phyloP scores from a whole-genome alignment of 2,888 invertebrate species.

The Escarpia spicata region DNA sequence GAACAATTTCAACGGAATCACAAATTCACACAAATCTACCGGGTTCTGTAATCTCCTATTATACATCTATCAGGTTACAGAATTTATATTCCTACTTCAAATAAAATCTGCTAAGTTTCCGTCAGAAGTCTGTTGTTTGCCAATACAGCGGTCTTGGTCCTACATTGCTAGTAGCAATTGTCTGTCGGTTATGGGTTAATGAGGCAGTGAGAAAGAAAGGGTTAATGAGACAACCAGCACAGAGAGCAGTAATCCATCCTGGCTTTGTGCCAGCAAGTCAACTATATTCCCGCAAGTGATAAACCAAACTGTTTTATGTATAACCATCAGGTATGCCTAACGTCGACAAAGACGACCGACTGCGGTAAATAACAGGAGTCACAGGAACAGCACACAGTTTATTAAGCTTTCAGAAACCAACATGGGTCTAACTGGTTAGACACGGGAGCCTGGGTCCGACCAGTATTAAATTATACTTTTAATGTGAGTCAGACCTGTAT shows the following conservation, averaged over 20 bases:
- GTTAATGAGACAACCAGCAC: background rate
- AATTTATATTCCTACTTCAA: no score
- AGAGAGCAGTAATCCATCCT: background rate
- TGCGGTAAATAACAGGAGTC: background rate
- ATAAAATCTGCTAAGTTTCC: no score
- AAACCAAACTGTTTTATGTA: slow-evolving; percentile 16
- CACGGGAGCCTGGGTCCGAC: background rate
- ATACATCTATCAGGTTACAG: no score
- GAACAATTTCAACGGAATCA: no score
- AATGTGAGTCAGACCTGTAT: no score
- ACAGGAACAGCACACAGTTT: background rate
- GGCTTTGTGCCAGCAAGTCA: background rate
- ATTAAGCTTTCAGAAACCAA: background rate
- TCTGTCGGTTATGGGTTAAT: background rate
- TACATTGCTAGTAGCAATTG: background rate
- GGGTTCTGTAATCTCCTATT: no score
- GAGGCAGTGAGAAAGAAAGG: background rate
- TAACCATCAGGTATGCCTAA: background rate
- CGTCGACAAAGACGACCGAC: background rate
- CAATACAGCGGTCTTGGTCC: background rate
- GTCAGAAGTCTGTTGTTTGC: no score
- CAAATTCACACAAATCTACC: no score
- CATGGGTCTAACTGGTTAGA: background rate
- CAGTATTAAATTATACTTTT: background rate
- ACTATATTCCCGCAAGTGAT: background rate